A percentile compares a stretch with the other conserved stretches of the same genome.
Evolutionary conservation across 2,113 vertebrate species (phyloP).

Genomic region (Tinamus guttatus): DNA sequence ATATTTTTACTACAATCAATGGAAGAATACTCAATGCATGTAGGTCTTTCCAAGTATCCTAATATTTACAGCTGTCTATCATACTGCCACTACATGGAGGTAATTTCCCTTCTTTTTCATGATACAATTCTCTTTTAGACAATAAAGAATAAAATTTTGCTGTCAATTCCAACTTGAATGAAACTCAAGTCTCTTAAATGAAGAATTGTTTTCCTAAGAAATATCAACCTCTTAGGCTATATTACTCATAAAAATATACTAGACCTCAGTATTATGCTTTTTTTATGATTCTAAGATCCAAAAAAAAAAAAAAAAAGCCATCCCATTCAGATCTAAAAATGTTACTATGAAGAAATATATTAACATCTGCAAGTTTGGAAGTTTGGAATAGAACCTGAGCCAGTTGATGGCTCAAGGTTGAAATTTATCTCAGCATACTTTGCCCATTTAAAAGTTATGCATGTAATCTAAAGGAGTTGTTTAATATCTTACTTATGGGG

Average conservation of each 20-base stretch:
- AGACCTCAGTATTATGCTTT: rapidly evolving
- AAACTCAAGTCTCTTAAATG: not conserved
- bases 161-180: not conserved
- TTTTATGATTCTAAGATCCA: not conserved
- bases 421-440: not conserved
- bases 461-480: not conserved
- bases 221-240: not conserved
- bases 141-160: not conserved
- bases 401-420: not conserved
- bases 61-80: not conserved
- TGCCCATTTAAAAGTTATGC: not conserved
- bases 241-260: not conserved
- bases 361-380: not conserved
- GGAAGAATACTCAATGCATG: not conserved
- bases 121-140: not conserved
- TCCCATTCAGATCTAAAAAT: not conserved
- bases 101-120: not conserved
- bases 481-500: not conserved
- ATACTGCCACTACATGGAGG: rapidly evolving
- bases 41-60: not conserved
- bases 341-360: not conserved
- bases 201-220: not conserved
- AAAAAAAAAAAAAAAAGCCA: not conserved
- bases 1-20: not conserved
- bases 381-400: rapidly evolving